Evolutionary conservation across 2,888 invertebrate species (phyloP), one percentile per base, ranked within the genome.

Genomic region (Xestia rhomboidea): DNA sequence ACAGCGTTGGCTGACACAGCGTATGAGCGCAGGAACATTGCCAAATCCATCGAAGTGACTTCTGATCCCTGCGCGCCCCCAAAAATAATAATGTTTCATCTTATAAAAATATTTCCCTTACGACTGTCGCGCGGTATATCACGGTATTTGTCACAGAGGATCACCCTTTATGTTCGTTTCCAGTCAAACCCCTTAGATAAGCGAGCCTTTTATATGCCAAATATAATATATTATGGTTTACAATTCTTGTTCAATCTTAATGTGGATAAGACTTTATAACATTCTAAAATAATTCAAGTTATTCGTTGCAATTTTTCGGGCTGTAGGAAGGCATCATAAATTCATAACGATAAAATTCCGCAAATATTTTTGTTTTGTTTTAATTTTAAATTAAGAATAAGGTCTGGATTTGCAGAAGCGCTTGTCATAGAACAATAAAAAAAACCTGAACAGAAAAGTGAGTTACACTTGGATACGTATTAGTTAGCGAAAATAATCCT

Each of bases 131-230:
- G 94, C 96, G 94, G 96, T 96, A 96, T 96, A 96, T 96, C 96
- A 96, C 96, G 93, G 95, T 96, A 96, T 96, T 96, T 96, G 96
- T 96, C 96, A 96, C 96, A 96, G 95, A 96, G 96, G 96, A 96
- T 96, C 96, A 96, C 96, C 96, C 96, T 96, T 96, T 96, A 96
- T 96, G 96, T 96, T 96, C 96, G 95, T 95, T 96, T 95, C 96
- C 96, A 96, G 96, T 95, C 96, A 96, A 96, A 96, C 96, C 96
- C 96, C 96, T 96, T 96, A 96, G 96, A 96, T 96, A 96, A 96
- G 96, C 96, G 96, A 95, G 96, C 96, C 96, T 96, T 96, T 96
- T 96, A 96, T 96, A 96, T 96, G 96, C 96, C 96, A 96, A 96
- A 96, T 96, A 96, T 96, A 96, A 96, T 96, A 96, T 96, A 96